Evolutionary conservation across 2,888 invertebrate species (phyloP), one percentile per base, ranked within the genome.

Genomic region (Lasioglossum villosulum): DNA sequence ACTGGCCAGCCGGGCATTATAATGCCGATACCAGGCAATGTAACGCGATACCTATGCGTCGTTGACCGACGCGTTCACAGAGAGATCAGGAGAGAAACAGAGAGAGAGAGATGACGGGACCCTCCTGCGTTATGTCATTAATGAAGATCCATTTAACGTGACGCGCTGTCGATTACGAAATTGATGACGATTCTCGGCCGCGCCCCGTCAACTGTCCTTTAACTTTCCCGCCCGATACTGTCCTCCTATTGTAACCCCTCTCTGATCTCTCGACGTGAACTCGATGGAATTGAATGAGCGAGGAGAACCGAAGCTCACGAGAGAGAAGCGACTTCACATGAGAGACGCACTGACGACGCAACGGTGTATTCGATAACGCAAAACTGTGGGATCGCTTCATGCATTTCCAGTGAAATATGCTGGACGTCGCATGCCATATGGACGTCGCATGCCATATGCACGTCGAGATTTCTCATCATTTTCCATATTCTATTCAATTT

Each of bases 141-240:
- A 91, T 87, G 82, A 88, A 87, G 80, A 86, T 90, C 87, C 88
- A 86, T 90, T 90, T 90, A 91, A 91, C 87, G 87, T 82, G 89
- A 90, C 87, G 88, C 81, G 76, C 86, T 88, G 85, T 91, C 89
- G 91, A 92, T 92, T 91, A 91, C 82, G 90, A 90, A 90, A 92
- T 92, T 90, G 88, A 92, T 90, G 87, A 91, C 88, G 89, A 83
- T 86, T 89, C 86, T 82, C 66, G 78, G 72, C 72, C 75, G 81
- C 82, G 81, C 82, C 66, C 75, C 72, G 70, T 74, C 52, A 27
- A 52, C 75, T 52, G 80, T 75, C 63, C 80, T 78, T 75, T 52
- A 39, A 72, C 83, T 74, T 72, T 42, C 30, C 39, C 73, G 45
- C 27, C 14, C 19, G 72, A 72, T 70, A 30, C 39, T 37, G 79